Conservation (phyloP, 2,888 invertebrate species). For the Napeogenes sylphis region DNA sequence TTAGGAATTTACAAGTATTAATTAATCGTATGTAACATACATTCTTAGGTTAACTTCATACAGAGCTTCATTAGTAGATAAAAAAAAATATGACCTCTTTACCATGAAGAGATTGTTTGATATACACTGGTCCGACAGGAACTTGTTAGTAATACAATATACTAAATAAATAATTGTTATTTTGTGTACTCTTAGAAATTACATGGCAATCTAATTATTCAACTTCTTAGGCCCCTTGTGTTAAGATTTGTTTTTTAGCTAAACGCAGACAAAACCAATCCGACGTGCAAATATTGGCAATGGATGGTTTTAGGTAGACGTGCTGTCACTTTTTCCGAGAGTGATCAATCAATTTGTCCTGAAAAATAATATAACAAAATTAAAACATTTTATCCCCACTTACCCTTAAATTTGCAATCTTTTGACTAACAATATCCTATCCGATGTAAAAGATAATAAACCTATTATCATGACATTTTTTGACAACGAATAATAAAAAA, state of each 20-base stretch:
- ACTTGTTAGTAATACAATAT: not conserved
- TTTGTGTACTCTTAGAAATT: slow-evolving; percentile 6
- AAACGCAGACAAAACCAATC: slow-evolving; percentile 38
- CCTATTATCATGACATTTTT: not conserved
- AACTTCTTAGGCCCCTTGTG: not conserved
- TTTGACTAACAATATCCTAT: no score
- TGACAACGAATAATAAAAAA: no score
- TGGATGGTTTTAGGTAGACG: slow-evolving; percentile 31
- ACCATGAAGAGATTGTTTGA: not conserved
- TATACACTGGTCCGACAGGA: not conserved
- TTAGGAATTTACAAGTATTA: not conserved
- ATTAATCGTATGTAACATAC: not conserved
- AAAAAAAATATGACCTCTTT: not conserved
- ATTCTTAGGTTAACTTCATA: not conserved
- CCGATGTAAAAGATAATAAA: not conserved
- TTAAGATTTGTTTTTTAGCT: not conserved
- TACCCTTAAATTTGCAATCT: no score
- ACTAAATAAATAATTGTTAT: not conserved
- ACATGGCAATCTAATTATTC: not conserved
- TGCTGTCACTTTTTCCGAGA: slow-evolving; percentile 62
- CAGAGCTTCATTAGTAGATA: not conserved
- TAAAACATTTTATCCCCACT: not conserved
- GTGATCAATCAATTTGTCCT: slow-evolving; percentile 50
- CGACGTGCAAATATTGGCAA: slow-evolving; percentile 34
- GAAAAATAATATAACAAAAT: slow-evolving; percentile 28